Evolutionary conservation across 2,797 vertebrate genomes (phyloP), one percentile per base, ranked within the genome.

Genomic region (Gobio occitaniae): DNA sequence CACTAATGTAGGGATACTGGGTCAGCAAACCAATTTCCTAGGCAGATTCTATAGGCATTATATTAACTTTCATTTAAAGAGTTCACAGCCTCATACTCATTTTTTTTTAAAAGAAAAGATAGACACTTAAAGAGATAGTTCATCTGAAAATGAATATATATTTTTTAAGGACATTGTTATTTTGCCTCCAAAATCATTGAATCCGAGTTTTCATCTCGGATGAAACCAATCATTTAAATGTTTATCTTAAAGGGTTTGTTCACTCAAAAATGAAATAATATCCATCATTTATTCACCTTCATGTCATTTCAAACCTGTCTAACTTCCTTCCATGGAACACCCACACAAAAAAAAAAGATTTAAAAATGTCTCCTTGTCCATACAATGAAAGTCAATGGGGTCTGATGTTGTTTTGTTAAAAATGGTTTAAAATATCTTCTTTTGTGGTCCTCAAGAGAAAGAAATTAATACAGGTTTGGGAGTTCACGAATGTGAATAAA

Each of bases 1-100:
- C 50, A 91, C 92, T 93, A 91, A 93, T 93, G 89, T 92, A 38
- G 41, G 17, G 52, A 80, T 38, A 74, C 25, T 32, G 56, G 84
- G 44, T 61, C 65, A 69, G 63, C 36, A 78, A 77, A 69, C 3
- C 0, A 4, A 16, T 69, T 68, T 66, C 32, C 71, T 52, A 16
- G 19, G 29, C 32, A 52, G 59, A 56, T 38, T 56, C 3, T 59
- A 38, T 50, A 8, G 44, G 41, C 16, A 50, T 66, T 48, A 8
- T 1, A 66, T 71, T 44, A 59, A 59, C 16, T 50, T n/a, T 70
- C 2, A 29, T 61, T 54, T 69, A 70, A 16, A 29, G 15, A 16
- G 19, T 38, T 50, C 11, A 32, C 36, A 54, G 44, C 6, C 16
- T 82, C 52, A 41, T 68, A 72, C 38, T 19, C 54, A 47, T 32